Conservation (phyloP, 2,113 vertebrate species). For the Xyliphius kryptos region DNA sequence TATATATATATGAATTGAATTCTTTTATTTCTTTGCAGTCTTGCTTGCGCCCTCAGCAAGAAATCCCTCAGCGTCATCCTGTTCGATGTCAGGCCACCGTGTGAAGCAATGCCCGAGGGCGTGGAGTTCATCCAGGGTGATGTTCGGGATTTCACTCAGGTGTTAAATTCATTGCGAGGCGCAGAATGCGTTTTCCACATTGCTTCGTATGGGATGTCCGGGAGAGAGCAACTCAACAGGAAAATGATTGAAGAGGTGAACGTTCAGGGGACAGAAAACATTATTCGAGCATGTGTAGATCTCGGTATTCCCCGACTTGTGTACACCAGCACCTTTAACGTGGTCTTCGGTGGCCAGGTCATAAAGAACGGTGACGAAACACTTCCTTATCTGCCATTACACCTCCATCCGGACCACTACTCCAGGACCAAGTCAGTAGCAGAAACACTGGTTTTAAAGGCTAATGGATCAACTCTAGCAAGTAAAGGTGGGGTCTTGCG, state of each 20-base stretch:
- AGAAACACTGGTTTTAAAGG: constrained; percentile 81
- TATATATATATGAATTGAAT: too few relatives aligned
- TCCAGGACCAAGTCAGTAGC: constrained; percentile 87
- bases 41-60: constrained; percentile 70
- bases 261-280: constrained; percentile 76
- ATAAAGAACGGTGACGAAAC: constrained; percentile 86
- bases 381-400: constrained; percentile 85
- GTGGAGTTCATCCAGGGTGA: constrained; percentile 73
- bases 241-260: constrained; percentile 81
- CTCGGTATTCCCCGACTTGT: constrained; percentile 69
- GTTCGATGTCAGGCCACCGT: constrained; percentile 65
- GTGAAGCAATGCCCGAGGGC: constrained; percentile 61
- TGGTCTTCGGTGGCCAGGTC: constrained; percentile 85
- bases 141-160: constrained; percentile 62
- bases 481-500: constrained; percentile 56
- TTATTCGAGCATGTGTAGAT: constrained; percentile 71
- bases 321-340: constrained; percentile 92
- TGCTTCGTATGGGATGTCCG: constrained; percentile 93
- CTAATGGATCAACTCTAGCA: constrained; percentile 62
- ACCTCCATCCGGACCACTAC: constrained; percentile 89
- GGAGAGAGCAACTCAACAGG: constrained; percentile 82
- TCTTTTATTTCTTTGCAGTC: too few relatives aligned
- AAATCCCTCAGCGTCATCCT: constrained; percentile 71
- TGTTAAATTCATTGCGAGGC: constrained; percentile 64
- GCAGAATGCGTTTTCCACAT: constrained; percentile 82